A percentile compares a stretch with the other conserved stretches of the same genome.
These are phyloP conservation scores for Gallinago solitaria DNA, from an alignment of 2,797 vertebrate species.

Conservation along the genomic window DNA sequence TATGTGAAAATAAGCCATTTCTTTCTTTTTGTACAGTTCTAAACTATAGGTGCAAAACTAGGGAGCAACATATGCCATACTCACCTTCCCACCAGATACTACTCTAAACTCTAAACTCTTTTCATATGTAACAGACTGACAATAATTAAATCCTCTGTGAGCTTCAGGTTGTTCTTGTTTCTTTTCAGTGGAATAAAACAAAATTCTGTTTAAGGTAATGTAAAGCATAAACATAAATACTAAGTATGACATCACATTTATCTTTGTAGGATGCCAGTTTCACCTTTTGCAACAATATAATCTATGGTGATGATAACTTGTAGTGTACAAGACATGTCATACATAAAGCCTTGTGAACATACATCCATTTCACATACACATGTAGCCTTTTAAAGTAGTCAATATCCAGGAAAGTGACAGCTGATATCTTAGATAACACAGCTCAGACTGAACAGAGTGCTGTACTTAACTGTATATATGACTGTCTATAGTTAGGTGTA, in stretches of 20 bases:
- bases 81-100: neutral
- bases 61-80: neutral
- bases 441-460: neutral
- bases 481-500: neutral
- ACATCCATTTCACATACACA: neutral
- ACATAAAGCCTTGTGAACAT: neutral
- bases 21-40: neutral
- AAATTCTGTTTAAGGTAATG: neutral
- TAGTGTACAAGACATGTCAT: neutral
- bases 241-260: neutral
- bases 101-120: neutral
- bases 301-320: neutral
- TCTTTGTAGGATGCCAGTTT: neutral
- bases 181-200: neutral
- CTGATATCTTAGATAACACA: slow-evolving; percentile 22
- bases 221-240: neutral
- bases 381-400: neutral
- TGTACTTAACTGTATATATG: neutral
- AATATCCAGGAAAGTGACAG: neutral
- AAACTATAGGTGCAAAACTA: neutral
- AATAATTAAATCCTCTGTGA: neutral
- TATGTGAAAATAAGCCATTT: neutral
- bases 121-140: neutral
- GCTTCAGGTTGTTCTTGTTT: neutral
- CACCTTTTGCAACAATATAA: neutral